Base-by-base conservation (phyloP, 2,797 vertebrate species). In the Cryptoprocta ferox region DNA sequence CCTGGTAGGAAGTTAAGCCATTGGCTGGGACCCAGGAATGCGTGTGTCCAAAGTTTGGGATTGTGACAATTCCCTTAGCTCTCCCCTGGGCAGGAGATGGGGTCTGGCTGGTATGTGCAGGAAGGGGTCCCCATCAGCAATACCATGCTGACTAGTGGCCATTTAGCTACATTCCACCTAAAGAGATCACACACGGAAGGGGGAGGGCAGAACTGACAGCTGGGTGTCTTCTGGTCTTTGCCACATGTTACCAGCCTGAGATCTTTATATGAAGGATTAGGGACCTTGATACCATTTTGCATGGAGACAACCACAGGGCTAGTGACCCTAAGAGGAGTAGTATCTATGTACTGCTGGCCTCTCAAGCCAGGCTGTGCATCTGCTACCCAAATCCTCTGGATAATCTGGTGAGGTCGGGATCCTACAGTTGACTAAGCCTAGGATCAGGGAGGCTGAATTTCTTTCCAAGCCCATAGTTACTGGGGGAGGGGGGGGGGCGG, bases 301-400 rank as follows among this genome's bases (percentile, higher is more conserved):
- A 85, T 21, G 45, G 39, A 80, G 71, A 35, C 10, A 75, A 21
- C 45, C 59, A 26, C 2, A 2, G 26, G n/a, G 59, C 26, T 19
- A 8, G 32, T 4, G 24, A n/a, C 7, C 4, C 15, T 39, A 13
- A 79, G 32, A 48, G 9, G 6, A 12, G 13, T 12, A 26, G 39
- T 16, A 59, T 6, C 30, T 35, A 19, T 28, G 18, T 3, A 2
- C 21, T 0, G 26, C 10, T 7, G 30, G 42, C 35, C 6, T 70
- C 39, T 24, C 0, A 2, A 3, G 78, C 61, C 1, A 0, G 12
- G 7, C 26, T 39, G 5, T 4, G 16, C 12, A 5, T 6, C 0
- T 7, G 6, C 9, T 4, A 30, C 56, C 39, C 2, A 18, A 73
- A 75, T 28, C 19, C 81, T 65, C 35, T 61, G 11, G 24, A 81